Evolutionary conservation across 1,140 invertebrate genomes (phyloP), one percentile per base, ranked within the genome.

Genomic region (Drosophila pallidifrons): DNA sequence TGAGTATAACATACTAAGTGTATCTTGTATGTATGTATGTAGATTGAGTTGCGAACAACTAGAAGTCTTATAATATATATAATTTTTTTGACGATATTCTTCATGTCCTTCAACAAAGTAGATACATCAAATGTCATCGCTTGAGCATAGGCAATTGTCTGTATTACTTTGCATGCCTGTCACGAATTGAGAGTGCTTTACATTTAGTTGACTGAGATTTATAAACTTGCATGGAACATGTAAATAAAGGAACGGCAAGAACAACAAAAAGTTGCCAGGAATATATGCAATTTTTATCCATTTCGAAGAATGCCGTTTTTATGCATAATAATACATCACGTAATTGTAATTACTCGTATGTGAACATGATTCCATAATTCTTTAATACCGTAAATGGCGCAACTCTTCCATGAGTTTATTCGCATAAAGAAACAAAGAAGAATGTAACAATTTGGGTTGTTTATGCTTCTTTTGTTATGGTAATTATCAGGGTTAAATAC

Each of bases 351-450:
- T 75, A 32, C 32, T 8, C 32, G 68, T 74, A 47, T 2, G 5
- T 25, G 20, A 25, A 54, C 41, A 25, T 51, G 49, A 71, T 41
- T 74, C 47, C 52, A 28, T 51, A 30, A 15, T 49, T 61, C 55
- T 76, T 82, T 60, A 74, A 68, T 82, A 73, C 52, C 49, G 55
- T 70, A 76, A 72, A 71, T 70, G 70, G 47, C 57, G 59, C 77
- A 82, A 82, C 75, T 60, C 57, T 61, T 66, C 68, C 72, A 45
- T 55, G 55, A 79, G 82, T 82, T 86, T 66, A 79, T 76, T 83
- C 75, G 63, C 70, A 78, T 51, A 71, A 47, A 47, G 15, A 30
- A 41, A 45, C 45, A 10, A 13, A 54, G 51, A 43, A 6, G 35
- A 38, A 38, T 7, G 43, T 67, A 20, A 20, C 20, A 20, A 78